Percentiles rank a stretch among this genome's conserved stretches.
phyloP scores from a whole-genome alignment of 2,888 invertebrate species.

The Lamproptera curius region DNA sequence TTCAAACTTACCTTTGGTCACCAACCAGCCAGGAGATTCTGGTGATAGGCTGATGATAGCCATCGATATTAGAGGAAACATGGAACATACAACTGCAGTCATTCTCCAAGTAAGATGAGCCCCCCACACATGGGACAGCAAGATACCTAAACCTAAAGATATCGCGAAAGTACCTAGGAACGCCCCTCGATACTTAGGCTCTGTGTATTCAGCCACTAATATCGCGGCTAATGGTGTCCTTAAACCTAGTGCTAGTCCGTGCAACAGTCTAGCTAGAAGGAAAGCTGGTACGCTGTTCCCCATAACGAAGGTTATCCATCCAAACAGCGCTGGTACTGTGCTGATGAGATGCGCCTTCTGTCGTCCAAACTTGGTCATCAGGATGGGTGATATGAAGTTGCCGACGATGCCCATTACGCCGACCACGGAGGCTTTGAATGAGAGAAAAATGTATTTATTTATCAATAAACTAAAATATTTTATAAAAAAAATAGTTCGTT shows the following conservation, averaged over 20 bases:
- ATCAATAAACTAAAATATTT: too few relatives aligned
- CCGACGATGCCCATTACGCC: conserved; percentile 71
- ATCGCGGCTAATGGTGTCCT: conserved; percentile 74
- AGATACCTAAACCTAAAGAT: conserved; percentile 80
- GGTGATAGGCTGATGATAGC: conserved; percentile 69
- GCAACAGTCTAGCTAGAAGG: conserved; percentile 58
- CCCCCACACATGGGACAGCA: conserved; percentile 81
- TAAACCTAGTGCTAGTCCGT: conserved; percentile 75
- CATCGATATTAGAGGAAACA: conserved; percentile 70
- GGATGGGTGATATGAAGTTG: conserved; percentile 65
- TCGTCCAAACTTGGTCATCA: conserved; percentile 79
- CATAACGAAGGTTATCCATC: conserved; percentile 64
- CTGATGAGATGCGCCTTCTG: conserved; percentile 74
- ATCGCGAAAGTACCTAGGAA: conserved; percentile 80
- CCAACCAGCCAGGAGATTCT: conserved; percentile 83
- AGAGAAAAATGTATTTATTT: too few relatives aligned
- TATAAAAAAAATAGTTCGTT: too few relatives aligned
- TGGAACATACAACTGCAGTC: conserved; percentile 74
- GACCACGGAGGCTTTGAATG: conserved; percentile 57
- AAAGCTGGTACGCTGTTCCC: conserved; percentile 64
- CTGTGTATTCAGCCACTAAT: conserved; percentile 78
- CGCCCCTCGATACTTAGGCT: conserved; percentile 80
- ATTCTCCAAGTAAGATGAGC: conserved; percentile 79
- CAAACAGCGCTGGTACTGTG: conserved; percentile 69
- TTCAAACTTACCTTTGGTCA: conserved; percentile 75